Conservation (phyloP, 2,888 invertebrate genomes). For the Patella caerulea region DNA sequence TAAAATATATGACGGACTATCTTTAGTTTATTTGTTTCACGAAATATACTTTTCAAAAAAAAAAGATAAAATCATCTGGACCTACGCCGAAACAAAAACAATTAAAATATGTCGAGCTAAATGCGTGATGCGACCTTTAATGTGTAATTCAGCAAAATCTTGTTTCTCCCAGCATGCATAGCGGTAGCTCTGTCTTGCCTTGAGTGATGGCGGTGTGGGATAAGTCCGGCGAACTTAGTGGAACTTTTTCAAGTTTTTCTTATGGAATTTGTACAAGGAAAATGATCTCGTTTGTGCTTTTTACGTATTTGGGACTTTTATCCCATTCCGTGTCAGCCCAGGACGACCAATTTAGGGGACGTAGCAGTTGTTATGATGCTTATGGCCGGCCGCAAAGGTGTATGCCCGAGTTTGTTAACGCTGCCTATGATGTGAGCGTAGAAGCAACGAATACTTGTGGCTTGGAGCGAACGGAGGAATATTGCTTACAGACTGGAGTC, state of each 20-base stretch:
- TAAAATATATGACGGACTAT: too few species aligned
- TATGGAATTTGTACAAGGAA: constrained; percentile 20
- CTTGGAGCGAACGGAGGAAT: constrained; percentile 77
- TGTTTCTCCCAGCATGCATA: constrained; percentile 43
- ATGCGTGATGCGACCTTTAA: constrained; percentile 2
- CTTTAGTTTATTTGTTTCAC: too few species aligned
- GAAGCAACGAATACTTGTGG: constrained; percentile 98
- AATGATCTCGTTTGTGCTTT: constrained; percentile 21
- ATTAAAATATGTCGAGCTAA: too few species aligned
- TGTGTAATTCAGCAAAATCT: constrained; percentile 18
- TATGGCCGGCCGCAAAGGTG: constrained; percentile 81
- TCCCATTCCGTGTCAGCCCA: constrained; percentile 19
- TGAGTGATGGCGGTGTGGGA: constrained; percentile 42
- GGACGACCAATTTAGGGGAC: constrained; percentile 24
- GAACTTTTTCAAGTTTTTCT: constrained; percentile 35
- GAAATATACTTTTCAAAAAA: too few species aligned
- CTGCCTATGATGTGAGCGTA: constrained; percentile 90
- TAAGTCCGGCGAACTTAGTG: constrained; percentile 30
- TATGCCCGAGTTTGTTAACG: constrained; percentile 96
- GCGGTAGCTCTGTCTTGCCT: constrained; percentile 32
- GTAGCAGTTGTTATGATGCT: constrained; percentile 66
- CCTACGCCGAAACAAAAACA: too few species aligned
- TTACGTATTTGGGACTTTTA: constrained; percentile 28
- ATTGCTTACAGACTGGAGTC: constrained; percentile 87
- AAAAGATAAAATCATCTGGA: too few species aligned